Conservation (phyloP, 2,797 vertebrate species). For the Octomys mimax region DNA sequence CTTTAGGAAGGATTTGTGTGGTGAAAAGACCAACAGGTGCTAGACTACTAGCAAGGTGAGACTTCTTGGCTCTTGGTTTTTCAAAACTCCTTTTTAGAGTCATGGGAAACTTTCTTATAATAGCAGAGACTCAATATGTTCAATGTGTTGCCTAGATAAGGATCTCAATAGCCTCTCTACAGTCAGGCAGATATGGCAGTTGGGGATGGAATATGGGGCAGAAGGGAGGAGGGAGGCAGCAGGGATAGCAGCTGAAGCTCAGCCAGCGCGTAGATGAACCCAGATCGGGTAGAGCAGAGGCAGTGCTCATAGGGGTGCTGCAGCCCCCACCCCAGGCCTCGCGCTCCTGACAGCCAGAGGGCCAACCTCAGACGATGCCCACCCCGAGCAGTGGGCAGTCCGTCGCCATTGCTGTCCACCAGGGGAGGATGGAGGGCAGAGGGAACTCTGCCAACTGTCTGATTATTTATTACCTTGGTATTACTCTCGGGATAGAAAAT, state of each 20-base stretch:
- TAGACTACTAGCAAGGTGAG: background rate
- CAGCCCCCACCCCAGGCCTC: background rate
- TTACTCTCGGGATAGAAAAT: background rate
- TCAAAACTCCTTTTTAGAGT: background rate
- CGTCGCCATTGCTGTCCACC: background rate
- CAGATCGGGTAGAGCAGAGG: background rate
- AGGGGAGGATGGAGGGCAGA: too few species aligned
- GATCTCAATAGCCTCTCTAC: background rate
- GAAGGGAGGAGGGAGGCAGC: background rate
- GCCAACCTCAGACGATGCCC: background rate
- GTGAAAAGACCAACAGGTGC: background rate
- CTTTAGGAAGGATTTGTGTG: background rate
- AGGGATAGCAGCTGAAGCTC: too few species aligned
- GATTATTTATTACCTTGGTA: background rate
- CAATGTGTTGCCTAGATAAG: background rate
- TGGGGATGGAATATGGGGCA: background rate
- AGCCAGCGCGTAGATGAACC: background rate
- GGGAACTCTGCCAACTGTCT: background rate
- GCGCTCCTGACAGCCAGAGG: background rate
- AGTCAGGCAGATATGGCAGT: background rate
- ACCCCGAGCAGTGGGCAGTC: background rate
- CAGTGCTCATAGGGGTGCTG: background rate
- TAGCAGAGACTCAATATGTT: background rate
- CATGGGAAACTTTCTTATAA: background rate
- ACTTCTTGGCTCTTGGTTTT: background rate